phyloP scores from a whole-genome alignment of 2,888 invertebrate genomes.

The Darwinula stevensoni region DNA sequence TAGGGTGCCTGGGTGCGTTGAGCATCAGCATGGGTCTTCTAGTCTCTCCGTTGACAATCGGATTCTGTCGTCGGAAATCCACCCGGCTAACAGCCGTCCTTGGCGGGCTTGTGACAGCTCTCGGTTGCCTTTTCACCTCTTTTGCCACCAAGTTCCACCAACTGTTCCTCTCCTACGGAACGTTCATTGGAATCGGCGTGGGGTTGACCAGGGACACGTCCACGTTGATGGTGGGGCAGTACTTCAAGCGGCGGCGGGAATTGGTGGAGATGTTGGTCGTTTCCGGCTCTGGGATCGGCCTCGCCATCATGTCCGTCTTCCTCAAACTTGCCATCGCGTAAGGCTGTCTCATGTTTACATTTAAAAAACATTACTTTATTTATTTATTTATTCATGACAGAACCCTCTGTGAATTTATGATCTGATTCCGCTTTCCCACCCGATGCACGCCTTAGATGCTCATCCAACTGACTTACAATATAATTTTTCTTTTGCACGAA shows the following conservation, averaged over 20 bases:
- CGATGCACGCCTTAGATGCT: too few relatives aligned
- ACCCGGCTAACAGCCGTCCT: constrained; percentile 63
- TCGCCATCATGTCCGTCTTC: constrained; percentile 50
- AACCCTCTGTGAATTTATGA: too few relatives aligned
- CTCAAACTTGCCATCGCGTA: constrained; percentile 48
- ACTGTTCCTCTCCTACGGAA: constrained; percentile 50
- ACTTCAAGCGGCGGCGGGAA: constrained; percentile 54
- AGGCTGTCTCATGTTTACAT: constrained; percentile 9
- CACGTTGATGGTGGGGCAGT: constrained; percentile 64
- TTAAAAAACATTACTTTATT: not conserved
- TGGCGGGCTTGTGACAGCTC: constrained; percentile 51
- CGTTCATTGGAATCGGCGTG: constrained; percentile 36
- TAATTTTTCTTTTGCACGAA: too few relatives aligned
- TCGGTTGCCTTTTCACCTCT: constrained; percentile 62
- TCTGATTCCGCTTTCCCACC: too few relatives aligned
- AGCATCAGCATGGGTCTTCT: constrained; percentile 43
- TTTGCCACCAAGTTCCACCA: constrained; percentile 71
- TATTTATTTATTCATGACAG: constrained; percentile 1
- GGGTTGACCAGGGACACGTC: constrained; percentile 59
- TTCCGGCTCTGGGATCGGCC: constrained; percentile 54
- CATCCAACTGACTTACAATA: too few relatives aligned
- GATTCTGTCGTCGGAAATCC: constrained; percentile 52
- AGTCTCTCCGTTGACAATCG: constrained; percentile 51
- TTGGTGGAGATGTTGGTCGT: constrained; percentile 64
- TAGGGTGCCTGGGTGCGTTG: too few relatives aligned